phyloP scores from a whole-genome alignment of 2,797 vertebrate species.

The Alca torda region DNA sequence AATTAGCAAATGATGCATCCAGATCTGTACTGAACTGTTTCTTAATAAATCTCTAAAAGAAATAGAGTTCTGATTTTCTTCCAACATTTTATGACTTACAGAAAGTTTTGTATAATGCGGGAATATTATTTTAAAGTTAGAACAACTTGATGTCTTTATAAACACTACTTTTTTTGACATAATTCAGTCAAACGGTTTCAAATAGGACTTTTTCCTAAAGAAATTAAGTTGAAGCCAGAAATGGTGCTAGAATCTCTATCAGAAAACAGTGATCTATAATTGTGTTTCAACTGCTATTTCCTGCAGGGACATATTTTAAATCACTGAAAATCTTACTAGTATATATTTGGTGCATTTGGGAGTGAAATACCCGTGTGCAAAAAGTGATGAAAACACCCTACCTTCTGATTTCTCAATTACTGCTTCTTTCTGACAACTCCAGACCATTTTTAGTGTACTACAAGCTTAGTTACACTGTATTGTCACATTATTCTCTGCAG shows the following conservation, averaged over 20 bases:
- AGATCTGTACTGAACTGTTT: background rate
- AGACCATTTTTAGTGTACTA: background rate
- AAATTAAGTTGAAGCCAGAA: background rate
- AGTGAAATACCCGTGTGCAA: background rate
- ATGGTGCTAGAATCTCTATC: background rate
- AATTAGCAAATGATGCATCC: slow-evolving; percentile 15
- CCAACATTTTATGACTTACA: background rate
- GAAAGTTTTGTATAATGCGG: background rate
- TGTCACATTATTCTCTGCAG: background rate
- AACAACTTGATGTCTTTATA: background rate
- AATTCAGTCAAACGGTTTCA: background rate
- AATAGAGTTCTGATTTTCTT: background rate
- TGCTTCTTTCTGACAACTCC: background rate
- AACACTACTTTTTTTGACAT: background rate
- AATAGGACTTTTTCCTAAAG: background rate
- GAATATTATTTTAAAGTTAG: background rate
- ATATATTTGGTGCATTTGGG: background rate
- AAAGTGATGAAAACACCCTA: background rate
- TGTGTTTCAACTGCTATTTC: background rate
- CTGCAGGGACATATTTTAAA: background rate
- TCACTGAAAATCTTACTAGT: background rate
- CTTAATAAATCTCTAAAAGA: background rate
- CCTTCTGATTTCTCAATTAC: background rate
- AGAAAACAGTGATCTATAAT: background rate
- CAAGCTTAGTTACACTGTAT: background rate